phyloP scores from a whole-genome alignment of 1,140 invertebrate genomes.

The Holcopasites calliopsidis region DNA sequence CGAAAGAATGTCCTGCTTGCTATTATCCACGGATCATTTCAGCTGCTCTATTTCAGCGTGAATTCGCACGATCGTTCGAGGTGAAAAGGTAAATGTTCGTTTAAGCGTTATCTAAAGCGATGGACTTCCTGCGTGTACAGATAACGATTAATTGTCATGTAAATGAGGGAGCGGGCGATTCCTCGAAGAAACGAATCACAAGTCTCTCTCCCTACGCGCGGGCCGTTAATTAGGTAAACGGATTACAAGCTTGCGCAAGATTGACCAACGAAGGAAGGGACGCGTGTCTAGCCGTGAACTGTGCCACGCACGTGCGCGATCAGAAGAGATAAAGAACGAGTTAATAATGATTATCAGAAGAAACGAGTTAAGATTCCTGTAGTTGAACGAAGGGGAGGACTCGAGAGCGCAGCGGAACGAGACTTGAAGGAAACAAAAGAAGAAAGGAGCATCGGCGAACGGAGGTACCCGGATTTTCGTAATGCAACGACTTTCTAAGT shows the following conservation, averaged over 20 bases:
- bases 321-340: background rate
- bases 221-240: too few relatives aligned
- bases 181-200: too few relatives aligned
- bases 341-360: background rate
- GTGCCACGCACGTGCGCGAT: background rate
- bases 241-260: background rate
- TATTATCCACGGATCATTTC: background rate
- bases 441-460: too few relatives aligned
- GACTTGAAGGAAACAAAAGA: background rate
- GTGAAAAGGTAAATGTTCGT: constrained; percentile 13
- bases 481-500: constrained; percentile 14
- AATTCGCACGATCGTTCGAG: background rate
- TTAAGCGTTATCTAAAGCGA: constrained; percentile 7
- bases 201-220: too few relatives aligned
- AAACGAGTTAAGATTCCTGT: constrained; percentile 10
- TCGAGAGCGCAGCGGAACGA: too few relatives aligned
- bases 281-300: background rate
- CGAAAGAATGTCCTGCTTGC: background rate
- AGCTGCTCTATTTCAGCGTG: background rate
- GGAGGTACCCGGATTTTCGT: constrained; percentile 30
- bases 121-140: background rate
- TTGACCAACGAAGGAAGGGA: background rate
- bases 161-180: too few relatives aligned
- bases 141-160: constrained; percentile 5
- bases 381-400: too few relatives aligned